A percentile compares a stretch with the other conserved stretches of the same genome.
These are phyloP conservation scores for Buteo buteo DNA, from an alignment of 2,113 vertebrate genomes.

Conservation along the genomic window DNA sequence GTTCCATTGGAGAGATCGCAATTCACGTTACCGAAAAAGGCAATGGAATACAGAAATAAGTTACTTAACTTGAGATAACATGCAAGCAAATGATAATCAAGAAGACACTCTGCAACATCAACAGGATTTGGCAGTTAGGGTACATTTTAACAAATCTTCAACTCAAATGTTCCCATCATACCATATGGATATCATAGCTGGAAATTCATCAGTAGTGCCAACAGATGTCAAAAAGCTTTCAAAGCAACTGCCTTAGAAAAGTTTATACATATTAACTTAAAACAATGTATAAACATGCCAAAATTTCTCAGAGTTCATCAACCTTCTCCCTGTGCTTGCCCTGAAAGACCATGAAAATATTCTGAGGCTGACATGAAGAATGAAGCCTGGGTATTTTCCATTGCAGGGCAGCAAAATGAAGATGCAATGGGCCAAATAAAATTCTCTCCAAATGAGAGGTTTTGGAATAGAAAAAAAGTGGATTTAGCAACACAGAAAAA, in stretches of 20 bases:
- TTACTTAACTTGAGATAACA: background rate
- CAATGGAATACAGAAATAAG: background rate
- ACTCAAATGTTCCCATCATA: background rate
- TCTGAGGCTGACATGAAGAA: background rate
- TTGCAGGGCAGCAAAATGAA: background rate
- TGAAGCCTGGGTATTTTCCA: background rate
- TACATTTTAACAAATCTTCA: conserved; percentile 23
- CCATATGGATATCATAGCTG: conserved; percentile 1
- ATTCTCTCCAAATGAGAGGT: background rate
- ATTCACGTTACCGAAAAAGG: background rate
- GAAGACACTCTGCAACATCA: background rate
- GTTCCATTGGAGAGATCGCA: background rate
- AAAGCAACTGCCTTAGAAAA: conserved; percentile 1
- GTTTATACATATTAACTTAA: conserved; percentile 2
- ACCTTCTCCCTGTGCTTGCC: background rate
- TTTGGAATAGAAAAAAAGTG: background rate
- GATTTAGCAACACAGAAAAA: background rate
- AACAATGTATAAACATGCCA: background rate
- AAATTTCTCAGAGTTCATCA: background rate
- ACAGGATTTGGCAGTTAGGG: background rate
- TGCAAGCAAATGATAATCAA: background rate
- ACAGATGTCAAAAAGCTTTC: conserved; percentile 33
- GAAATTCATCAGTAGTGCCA: conserved; percentile 10
- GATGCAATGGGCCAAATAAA: background rate
- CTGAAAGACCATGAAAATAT: background rate